Percentiles rank a stretch among this genome's conserved stretches.
phyloP scores from a whole-genome alignment of 1,140 invertebrate species.

The Euborellia annulipes region DNA sequence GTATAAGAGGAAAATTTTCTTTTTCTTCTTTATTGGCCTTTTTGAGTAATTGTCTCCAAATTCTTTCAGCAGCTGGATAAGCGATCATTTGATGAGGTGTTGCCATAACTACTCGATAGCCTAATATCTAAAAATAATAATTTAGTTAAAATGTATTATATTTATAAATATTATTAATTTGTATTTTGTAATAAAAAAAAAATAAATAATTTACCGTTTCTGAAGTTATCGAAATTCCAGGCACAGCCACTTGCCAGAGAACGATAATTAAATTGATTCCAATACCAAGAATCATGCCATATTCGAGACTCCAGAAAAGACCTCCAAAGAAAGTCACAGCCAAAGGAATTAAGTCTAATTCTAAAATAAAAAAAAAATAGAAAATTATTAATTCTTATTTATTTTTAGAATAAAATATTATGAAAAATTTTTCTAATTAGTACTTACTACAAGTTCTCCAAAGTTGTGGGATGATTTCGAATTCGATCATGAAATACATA shows the following conservation, averaged over 20 bases:
- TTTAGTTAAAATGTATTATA: too few species aligned
- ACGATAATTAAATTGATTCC: constrained; percentile 44
- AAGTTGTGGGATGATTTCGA: constrained; percentile 52
- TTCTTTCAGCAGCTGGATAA: too few species aligned
- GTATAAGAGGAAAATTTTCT: too few species aligned
- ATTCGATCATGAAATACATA: constrained; percentile 67
- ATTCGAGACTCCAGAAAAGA: constrained; percentile 46
- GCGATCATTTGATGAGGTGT: too few species aligned
- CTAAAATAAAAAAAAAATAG: constrained; percentile 26
- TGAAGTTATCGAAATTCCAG: constrained; percentile 29
- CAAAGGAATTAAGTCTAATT: constrained; percentile 44
- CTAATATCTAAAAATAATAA: too few species aligned
- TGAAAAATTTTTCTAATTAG: constrained; percentile 2
- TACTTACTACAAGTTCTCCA: constrained; percentile 70
- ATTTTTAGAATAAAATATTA: background rate
- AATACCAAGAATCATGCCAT: constrained; percentile 55
- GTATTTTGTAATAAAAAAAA: too few species aligned
- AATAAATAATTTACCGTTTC: too few species aligned
- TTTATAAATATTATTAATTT: too few species aligned
- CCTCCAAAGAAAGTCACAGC: constrained; percentile 43
- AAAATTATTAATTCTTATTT: background rate
- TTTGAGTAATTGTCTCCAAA: too few species aligned
- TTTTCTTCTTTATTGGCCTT: too few species aligned
- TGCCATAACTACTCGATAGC: too few species aligned
- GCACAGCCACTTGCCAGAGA: constrained; percentile 47